A percentile compares a stretch with the other conserved stretches of the same genome.
Conservation (phyloP, 2,888 invertebrate species). For the Urechis unicinctus region DNA sequence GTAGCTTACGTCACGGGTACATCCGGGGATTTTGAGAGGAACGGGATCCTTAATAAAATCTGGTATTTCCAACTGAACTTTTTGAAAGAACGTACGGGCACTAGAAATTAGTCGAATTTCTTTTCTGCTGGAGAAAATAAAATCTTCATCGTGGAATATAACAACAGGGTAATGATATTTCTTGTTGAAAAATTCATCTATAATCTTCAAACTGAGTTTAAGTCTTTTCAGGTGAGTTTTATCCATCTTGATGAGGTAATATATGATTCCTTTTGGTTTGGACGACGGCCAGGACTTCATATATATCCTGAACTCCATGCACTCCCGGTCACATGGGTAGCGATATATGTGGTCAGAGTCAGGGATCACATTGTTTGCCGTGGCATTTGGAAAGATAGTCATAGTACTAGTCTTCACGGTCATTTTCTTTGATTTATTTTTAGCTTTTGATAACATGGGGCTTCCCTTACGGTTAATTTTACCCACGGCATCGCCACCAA, state of each 20-base stretch:
- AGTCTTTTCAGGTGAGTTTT: constrained; percentile 2
- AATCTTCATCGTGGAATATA: constrained; percentile 21
- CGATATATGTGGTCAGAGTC: no score
- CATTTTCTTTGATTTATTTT: no score
- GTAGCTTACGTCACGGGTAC: constrained; percentile 16
- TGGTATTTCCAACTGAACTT: constrained; percentile 14
- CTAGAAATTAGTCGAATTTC: constrained; percentile 2
- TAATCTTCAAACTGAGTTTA: constrained; percentile 1
- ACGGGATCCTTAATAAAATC: constrained; percentile 11
- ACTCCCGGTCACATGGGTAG: constrained; percentile 6
- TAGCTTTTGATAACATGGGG: no score
- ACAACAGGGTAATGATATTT: constrained; percentile 20
- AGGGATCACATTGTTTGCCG: no score
- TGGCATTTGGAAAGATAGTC: no score
- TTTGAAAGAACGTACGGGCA: constrained; percentile 18
- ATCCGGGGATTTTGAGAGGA: constrained; percentile 5
- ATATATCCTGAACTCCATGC: not conserved
- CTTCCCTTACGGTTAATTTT: no score
- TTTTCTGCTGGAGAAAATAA: not conserved
- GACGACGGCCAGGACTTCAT: constrained; percentile 10
- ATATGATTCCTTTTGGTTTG: constrained; percentile 18
- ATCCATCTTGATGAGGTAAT: constrained; percentile 11
- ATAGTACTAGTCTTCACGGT: no score
- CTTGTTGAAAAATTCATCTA: constrained; percentile 17
- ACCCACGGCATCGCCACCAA: no score